Evolutionary conservation across 2,888 invertebrate species (phyloP).

Genomic region (Spisula solida): DNA sequence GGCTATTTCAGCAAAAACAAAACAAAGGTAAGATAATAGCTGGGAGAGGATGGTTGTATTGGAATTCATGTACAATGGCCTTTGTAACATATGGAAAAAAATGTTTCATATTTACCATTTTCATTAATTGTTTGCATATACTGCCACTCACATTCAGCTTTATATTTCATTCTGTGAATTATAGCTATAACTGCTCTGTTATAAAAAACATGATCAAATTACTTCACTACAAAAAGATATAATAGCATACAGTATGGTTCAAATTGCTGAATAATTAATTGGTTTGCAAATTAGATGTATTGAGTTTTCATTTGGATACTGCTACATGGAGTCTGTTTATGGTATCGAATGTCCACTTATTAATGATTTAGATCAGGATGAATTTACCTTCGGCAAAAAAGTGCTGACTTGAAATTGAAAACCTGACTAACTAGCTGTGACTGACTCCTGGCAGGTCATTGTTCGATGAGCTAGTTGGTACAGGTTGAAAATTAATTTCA

Average conservation of each 20-base stretch:
- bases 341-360: not conserved
- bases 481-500: no score
- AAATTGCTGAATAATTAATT: constrained; percentile 17
- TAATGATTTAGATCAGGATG: not conserved
- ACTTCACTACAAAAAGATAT: not conserved
- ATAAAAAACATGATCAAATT: not conserved
- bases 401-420: no score
- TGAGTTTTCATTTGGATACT: not conserved
- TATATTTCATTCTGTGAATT: not conserved
- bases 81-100: no score
- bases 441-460: no score
- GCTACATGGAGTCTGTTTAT: not conserved
- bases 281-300: not conserved
- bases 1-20: no score
- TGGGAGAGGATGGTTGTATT: no score
- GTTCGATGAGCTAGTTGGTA: no score
- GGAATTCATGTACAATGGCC: no score
- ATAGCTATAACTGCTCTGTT: not conserved
- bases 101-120: no score
- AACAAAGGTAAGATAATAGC: no score
- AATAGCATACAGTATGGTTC: not conserved
- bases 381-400: no score
- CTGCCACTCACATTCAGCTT: not conserved
- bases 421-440: no score
- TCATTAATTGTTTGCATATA: not conserved